Evolutionary conservation across 2,113 vertebrate genomes (phyloP).

Genomic region (Dendropsophus ebraccatus): DNA sequence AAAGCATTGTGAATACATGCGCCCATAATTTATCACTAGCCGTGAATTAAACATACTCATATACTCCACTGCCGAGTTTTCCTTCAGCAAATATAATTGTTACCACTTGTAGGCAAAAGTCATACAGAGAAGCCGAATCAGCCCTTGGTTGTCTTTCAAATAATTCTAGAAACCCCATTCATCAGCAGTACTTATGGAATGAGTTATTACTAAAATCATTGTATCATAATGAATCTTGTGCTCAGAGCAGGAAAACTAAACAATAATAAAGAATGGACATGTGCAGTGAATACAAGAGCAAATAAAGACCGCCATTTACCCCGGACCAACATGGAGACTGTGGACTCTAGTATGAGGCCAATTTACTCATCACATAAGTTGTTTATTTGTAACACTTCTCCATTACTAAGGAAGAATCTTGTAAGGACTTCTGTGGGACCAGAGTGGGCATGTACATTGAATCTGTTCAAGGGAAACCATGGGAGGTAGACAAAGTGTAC

Average conservation of each 20-base stretch:
- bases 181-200: neutral
- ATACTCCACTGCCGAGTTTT: constrained; percentile 11
- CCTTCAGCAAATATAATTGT: constrained; percentile 27
- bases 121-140: neutral
- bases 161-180: constrained; percentile 12
- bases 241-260: neutral
- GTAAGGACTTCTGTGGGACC: no score
- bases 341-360: neutral
- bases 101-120: constrained; percentile 13
- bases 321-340: neutral
- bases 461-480: no score
- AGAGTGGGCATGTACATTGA: no score
- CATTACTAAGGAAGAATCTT: neutral
- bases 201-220: constrained; percentile 14
- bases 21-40: neutral
- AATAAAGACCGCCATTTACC: neutral
- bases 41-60: neutral
- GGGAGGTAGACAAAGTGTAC: no score
- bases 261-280: neutral
- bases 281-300: neutral
- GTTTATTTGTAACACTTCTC: neutral
- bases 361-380: neutral
- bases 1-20: neutral
- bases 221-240: constrained; percentile 2
- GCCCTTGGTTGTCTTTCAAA: constrained; percentile 15